Conservation (phyloP, 1,140 invertebrate species). For the Nylanderia fulva region DNA sequence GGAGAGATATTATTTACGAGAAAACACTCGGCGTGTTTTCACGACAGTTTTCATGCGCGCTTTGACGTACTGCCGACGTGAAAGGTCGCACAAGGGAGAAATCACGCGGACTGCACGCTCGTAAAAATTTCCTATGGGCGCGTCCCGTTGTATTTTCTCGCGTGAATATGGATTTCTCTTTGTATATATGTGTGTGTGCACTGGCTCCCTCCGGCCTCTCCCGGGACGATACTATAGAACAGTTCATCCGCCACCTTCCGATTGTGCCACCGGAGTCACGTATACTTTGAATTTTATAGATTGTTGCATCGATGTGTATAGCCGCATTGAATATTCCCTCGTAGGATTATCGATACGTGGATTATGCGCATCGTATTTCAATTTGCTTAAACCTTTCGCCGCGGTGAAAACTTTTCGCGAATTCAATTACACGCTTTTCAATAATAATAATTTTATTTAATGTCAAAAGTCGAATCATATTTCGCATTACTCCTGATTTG, state of each 20-base stretch:
- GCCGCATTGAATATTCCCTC: constrained; percentile 29
- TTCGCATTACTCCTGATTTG: neutral
- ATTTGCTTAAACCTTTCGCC: constrained; percentile 31
- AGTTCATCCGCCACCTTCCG: constrained; percentile 31
- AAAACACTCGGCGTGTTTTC: constrained; percentile 29
- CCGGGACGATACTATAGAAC: constrained; percentile 22
- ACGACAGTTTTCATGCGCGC: constrained; percentile 61
- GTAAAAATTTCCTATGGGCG: constrained; percentile 62
- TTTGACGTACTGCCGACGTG: constrained; percentile 65
- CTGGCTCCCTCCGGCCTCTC: constrained; percentile 1
- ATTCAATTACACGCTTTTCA: neutral
- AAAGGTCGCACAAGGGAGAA: constrained; percentile 61
- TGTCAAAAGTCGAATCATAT: neutral
- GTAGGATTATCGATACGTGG: constrained; percentile 48
- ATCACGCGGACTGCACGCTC: constrained; percentile 30
- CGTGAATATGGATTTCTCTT: constrained; percentile 59
- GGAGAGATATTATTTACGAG: constrained; percentile 58
- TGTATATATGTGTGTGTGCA: neutral
- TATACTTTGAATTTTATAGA: constrained; percentile 44
- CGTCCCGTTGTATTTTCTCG: constrained; percentile 12
- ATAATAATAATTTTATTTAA: constrained; percentile 29
- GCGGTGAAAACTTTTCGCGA: neutral
- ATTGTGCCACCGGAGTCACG: constrained; percentile 5
- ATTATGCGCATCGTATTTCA: constrained; percentile 55
- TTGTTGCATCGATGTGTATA: neutral